A percentile compares a stretch with the other conserved stretches of the same genome.
These are phyloP conservation scores for Chaenocephalus aceratus DNA, from an alignment of 2,113 vertebrate species.

Conservation along the genomic window DNA sequence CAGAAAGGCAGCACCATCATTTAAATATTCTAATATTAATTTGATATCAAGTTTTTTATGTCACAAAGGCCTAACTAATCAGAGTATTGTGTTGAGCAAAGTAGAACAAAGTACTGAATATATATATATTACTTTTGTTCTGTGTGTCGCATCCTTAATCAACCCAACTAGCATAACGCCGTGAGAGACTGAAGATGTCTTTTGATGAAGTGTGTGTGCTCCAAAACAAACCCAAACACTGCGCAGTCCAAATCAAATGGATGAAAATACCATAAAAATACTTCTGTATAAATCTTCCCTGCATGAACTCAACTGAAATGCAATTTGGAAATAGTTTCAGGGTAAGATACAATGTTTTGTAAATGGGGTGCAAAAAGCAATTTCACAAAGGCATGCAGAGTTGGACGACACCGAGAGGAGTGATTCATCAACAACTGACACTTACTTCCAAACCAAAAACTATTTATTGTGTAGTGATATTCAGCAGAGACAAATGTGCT, in stretches of 20 bases:
- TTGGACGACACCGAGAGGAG: slow-evolving; percentile 47
- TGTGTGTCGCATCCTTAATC: neutral
- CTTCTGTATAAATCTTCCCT: slow-evolving; percentile 37
- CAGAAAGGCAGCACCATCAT: neutral
- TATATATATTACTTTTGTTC: neutral
- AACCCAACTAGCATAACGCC: slow-evolving; percentile 5
- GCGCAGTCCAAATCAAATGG: slow-evolving; percentile 53
- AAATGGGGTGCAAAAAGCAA: slow-evolving; percentile 64
- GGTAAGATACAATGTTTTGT: slow-evolving; percentile 63
- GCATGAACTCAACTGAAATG: slow-evolving; percentile 58
- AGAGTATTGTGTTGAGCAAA: neutral
- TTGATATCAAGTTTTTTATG: neutral
- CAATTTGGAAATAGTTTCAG: slow-evolving; percentile 60
- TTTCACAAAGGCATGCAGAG: slow-evolving; percentile 59
- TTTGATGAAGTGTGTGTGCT: slow-evolving; percentile 38
- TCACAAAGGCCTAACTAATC: neutral
- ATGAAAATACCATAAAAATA: slow-evolving; percentile 55
- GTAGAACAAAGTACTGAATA: neutral
- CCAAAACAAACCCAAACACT: slow-evolving; percentile 54
- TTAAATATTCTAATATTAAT: neutral
- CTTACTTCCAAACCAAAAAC: slow-evolving; percentile 50
- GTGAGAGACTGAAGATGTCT: slow-evolving; percentile 19
- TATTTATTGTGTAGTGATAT: slow-evolving; percentile 59
- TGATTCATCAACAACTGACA: slow-evolving; percentile 65
- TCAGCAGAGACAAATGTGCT: slow-evolving; percentile 56